These are phyloP conservation scores for Ectemnius cavifrons DNA, from an alignment of 2,888 invertebrate species.

Conservation along the genomic window DNA sequence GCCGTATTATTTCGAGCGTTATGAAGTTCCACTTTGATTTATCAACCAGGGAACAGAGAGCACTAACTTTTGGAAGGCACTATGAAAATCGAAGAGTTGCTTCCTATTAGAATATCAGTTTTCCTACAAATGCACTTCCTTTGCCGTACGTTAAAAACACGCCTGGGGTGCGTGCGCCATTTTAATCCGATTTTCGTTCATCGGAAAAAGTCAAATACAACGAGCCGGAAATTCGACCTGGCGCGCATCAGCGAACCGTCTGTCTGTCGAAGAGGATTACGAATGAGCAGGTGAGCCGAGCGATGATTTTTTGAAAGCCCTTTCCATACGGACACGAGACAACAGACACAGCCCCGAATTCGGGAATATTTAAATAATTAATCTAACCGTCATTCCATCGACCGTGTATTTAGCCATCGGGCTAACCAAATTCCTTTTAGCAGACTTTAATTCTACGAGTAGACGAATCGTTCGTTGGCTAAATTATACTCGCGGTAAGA, in stretches of 20 bases:
- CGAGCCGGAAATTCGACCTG: conserved; percentile 48
- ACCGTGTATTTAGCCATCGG: conserved; percentile 1
- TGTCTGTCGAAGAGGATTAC: conserved; percentile 54
- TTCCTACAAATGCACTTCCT: background rate
- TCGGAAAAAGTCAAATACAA: conserved; percentile 57
- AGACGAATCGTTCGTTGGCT: background rate
- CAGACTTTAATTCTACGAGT: too few species aligned
- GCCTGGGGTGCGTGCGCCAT: conserved; percentile 24
- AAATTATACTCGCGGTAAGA: background rate
- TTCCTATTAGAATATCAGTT: too few species aligned
- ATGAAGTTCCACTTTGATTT: background rate
- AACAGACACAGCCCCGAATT: conserved; percentile 5
- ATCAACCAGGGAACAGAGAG: background rate
- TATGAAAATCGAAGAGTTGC: too few species aligned
- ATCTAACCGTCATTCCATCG: background rate
- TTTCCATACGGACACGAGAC: conserved; percentile 13
- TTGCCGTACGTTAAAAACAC: background rate
- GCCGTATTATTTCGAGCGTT: too few species aligned
- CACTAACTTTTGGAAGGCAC: too few species aligned
- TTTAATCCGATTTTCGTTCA: conserved; percentile 63
- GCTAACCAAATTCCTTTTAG: too few species aligned
- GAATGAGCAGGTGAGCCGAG: conserved; percentile 15
- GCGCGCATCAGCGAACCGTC: conserved; percentile 21
- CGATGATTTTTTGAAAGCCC: conserved; percentile 13
- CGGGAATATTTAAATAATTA: conserved; percentile 29